These are phyloP conservation scores for Aphis craccivora DNA, from an alignment of 1,140 invertebrate genomes.

Conservation along the genomic window DNA sequence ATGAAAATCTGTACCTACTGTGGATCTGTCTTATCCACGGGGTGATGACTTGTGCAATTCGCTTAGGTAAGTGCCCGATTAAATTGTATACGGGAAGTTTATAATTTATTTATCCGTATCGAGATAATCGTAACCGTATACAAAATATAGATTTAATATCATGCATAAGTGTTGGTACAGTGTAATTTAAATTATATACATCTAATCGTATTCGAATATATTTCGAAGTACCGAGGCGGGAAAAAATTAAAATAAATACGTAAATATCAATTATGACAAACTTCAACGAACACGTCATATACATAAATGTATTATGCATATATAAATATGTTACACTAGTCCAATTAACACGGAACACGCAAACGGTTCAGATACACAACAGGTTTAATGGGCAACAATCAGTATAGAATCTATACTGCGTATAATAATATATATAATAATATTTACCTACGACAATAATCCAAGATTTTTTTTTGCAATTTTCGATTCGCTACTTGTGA, in stretches of 20 bases:
- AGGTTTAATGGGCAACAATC: background rate
- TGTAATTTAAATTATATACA: background rate
- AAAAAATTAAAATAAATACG: conserved; percentile 4
- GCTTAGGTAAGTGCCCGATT: background rate
- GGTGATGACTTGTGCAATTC: background rate
- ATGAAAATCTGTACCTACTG: background rate
- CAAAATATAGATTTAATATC: background rate
- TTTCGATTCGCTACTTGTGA: background rate
- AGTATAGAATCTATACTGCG: background rate
- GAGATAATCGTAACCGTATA: background rate
- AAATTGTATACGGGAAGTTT: background rate
- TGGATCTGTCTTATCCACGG: background rate
- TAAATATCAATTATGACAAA: conserved; percentile 24
- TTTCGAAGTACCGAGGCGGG: background rate
- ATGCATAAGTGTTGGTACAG: background rate
- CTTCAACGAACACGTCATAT: background rate
- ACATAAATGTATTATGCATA: background rate
- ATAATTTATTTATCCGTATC: background rate
- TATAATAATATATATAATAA: background rate
- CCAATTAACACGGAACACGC: conserved; percentile 21
- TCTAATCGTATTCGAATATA: too few species aligned
- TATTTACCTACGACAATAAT: background rate
- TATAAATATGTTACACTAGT: background rate
- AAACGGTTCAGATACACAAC: background rate
- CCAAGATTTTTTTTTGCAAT: background rate